Conservation (phyloP, 2,888 invertebrate species). For the Drosophila hamatofila region DNA sequence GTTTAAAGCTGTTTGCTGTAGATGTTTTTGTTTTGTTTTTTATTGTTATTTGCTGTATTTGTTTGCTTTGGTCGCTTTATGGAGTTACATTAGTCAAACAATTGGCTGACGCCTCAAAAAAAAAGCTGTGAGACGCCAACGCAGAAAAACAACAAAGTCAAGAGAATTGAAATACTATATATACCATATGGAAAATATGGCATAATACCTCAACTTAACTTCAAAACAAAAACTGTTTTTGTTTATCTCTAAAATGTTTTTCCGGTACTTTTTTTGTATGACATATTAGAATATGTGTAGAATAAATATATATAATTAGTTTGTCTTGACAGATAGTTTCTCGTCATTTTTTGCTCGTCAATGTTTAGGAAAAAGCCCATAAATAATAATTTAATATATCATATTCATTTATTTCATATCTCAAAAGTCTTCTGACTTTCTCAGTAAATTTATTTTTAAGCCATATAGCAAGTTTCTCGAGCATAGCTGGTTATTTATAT, state of each 20-base stretch:
- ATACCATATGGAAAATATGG: slow-evolving; percentile 8
- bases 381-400: not conserved
- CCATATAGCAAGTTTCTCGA: not conserved
- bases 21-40: slow-evolving; percentile 4
- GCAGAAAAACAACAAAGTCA: slow-evolving; percentile 52
- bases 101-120: slow-evolving; percentile 43
- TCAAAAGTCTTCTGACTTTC: not conserved
- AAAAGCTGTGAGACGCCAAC: slow-evolving; percentile 28
- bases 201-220: slow-evolving; percentile 28
- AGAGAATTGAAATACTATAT: slow-evolving; percentile 34
- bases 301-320: not conserved
- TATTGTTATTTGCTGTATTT: slow-evolving; percentile 27
- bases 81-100: slow-evolving; percentile 56
- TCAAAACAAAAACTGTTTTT: not conserved
- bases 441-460: not conserved
- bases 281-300: not conserved
- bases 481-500: slow-evolving; percentile 4
- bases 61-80: slow-evolving; percentile 43
- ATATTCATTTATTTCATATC: not conserved
- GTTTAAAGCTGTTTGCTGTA: slow-evolving; percentile 30
- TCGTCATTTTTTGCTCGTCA: not conserved
- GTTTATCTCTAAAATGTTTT: not conserved
- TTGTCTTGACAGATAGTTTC: not conserved
- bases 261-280: not conserved
- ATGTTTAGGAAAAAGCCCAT: not conserved